phyloP scores from a whole-genome alignment of 2,797 vertebrate species.

The Eidolon dupreanum region DNA sequence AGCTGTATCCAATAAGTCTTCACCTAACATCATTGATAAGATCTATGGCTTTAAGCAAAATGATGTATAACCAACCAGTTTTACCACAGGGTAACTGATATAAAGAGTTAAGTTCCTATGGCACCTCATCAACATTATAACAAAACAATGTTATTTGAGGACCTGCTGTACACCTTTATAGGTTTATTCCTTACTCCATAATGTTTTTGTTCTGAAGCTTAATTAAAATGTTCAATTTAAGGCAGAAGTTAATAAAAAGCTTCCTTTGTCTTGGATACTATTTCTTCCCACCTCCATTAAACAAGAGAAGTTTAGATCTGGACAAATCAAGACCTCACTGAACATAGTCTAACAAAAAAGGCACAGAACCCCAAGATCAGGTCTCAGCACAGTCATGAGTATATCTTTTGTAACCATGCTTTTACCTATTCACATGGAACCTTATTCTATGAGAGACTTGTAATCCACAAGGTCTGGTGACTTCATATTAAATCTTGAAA shows the following conservation, averaged over 20 bases:
- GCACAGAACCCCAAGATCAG: neutral
- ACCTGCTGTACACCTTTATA: neutral
- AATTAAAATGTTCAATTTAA: neutral
- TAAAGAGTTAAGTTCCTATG: neutral
- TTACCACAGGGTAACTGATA: neutral
- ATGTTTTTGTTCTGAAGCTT: neutral
- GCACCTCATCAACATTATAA: neutral
- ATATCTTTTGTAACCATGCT: neutral
- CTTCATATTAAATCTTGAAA: slow-evolving; percentile 1
- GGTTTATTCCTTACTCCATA: neutral
- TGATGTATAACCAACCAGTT: neutral
- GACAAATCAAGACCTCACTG: neutral
- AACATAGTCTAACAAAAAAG: neutral
- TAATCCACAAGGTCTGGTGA: neutral
- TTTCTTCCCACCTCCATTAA: neutral
- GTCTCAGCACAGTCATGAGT: neutral
- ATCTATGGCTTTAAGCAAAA: neutral
- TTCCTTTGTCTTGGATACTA: neutral
- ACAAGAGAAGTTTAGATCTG: neutral
- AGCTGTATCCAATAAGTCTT: neutral
- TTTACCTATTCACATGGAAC: neutral
- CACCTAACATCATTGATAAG: neutral
- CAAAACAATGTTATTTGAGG: neutral
- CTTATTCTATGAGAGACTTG: neutral
- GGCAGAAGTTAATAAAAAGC: neutral